Conservation (phyloP, 2,113 vertebrate species). For the Phrynosoma platyrhinos region DNA sequence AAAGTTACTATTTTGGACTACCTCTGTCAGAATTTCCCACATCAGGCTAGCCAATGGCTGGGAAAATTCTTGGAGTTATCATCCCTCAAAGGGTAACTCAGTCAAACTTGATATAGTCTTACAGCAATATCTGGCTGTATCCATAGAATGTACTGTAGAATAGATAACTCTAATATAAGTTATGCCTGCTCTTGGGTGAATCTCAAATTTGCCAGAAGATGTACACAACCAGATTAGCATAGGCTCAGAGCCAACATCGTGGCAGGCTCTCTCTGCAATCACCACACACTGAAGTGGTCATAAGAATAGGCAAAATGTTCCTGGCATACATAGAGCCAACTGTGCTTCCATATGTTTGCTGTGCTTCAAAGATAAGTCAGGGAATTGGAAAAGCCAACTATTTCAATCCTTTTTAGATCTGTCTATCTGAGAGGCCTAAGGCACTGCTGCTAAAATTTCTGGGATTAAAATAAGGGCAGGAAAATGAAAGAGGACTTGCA, state of each 20-base stretch:
- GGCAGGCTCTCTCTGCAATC: not conserved
- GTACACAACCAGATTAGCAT: not conserved
- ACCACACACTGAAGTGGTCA: not conserved
- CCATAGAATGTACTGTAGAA: not conserved
- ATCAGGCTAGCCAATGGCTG: too few relatives aligned
- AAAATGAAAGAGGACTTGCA: not conserved
- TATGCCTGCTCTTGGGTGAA: not conserved
- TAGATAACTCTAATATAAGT: too few relatives aligned
- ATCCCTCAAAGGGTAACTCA: too few relatives aligned
- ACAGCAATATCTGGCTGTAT: not conserved
- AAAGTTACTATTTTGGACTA: too few relatives aligned
- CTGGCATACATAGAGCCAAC: not conserved
- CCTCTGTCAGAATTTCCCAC: too few relatives aligned
- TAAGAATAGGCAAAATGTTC: not conserved
- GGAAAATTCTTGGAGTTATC: too few relatives aligned
- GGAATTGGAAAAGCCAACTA: not conserved
- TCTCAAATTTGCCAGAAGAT: not conserved
- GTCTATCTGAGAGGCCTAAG: not conserved
- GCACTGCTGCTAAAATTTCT: not conserved
- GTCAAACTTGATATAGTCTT: not conserved
- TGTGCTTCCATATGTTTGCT: slow-evolving; percentile 1
- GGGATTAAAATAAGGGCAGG: too few relatives aligned
- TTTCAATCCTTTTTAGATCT: not conserved
- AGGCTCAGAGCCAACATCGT: not conserved
- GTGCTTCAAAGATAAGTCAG: not conserved